These are phyloP conservation scores for Streptopelia turtur DNA, from an alignment of 2,797 vertebrate genomes.

Conservation along the genomic window DNA sequence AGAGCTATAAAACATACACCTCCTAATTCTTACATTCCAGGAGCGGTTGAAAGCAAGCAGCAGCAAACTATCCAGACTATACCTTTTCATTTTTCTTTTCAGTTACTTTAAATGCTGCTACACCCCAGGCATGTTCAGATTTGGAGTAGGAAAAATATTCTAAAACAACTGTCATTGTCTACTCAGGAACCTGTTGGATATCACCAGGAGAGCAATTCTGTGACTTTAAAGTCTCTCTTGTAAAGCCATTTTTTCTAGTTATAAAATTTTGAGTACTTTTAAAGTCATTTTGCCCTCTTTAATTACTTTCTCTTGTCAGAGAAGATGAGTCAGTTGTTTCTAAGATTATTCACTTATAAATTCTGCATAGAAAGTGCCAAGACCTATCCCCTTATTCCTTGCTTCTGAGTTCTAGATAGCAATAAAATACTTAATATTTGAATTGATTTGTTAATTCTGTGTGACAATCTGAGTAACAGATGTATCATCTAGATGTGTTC, in stretches of 20 bases:
- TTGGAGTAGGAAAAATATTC: not conserved
- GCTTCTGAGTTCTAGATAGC: not conserved
- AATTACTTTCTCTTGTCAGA: not conserved
- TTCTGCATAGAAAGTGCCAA: not conserved
- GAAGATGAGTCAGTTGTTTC: not conserved
- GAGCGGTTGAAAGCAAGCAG: not conserved
- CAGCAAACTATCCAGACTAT: not conserved
- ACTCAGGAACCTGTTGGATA: not conserved
- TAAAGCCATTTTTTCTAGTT: not conserved
- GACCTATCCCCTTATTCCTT: not conserved
- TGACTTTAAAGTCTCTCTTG: not conserved
- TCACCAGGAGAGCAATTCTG: not conserved
- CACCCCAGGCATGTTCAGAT: not conserved
- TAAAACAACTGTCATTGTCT: not conserved
- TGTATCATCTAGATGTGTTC: conserved; percentile 34
- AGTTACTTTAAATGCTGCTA: not conserved
- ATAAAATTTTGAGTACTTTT: not conserved
- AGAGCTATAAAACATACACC: not conserved
- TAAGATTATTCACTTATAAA: not conserved
- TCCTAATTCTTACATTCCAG: not conserved
- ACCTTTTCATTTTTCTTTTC: not conserved
- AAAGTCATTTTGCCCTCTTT: not conserved
- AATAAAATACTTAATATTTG: conserved; percentile 45
- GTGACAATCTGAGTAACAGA: conserved; percentile 27
- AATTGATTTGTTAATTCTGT: conserved; percentile 41